phyloP scores from a whole-genome alignment of 2,888 invertebrate genomes.

The Brenthis daphne region DNA sequence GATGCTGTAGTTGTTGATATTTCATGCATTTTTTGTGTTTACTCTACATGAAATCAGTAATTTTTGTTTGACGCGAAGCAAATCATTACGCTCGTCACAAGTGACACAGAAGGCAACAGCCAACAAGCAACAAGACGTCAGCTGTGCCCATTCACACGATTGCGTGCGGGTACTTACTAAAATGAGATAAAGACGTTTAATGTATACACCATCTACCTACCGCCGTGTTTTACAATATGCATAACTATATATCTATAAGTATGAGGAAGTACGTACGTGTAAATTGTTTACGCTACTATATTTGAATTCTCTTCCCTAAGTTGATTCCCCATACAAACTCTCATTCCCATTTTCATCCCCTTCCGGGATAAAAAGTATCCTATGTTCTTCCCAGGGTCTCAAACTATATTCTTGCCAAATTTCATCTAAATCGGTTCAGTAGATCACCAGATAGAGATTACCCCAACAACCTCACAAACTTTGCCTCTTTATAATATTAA shows the following conservation, averaged over 20 bases:
- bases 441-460: no score
- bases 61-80: constrained; percentile 5
- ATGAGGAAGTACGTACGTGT: no score
- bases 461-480: no score
- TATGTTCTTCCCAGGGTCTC: no score
- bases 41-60: neutral
- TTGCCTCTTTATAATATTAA: no score
- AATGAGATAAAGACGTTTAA: constrained; percentile 24
- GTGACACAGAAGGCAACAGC: constrained; percentile 21
- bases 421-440: no score
- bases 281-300: no score
- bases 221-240: constrained; percentile 13
- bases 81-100: constrained; percentile 13
- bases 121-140: constrained; percentile 20
- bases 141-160: constrained; percentile 36
- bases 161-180: constrained; percentile 31
- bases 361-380: no score
- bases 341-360: no score
- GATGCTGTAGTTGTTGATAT: neutral
- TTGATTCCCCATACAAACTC: no score
- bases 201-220: constrained; percentile 15
- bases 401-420: no score
- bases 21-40: neutral
- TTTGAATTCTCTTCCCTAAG: no score
- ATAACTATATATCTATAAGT: neutral